Base-by-base conservation (phyloP, 2,888 invertebrate genomes). In the Limnephilus lunatus region DNA sequence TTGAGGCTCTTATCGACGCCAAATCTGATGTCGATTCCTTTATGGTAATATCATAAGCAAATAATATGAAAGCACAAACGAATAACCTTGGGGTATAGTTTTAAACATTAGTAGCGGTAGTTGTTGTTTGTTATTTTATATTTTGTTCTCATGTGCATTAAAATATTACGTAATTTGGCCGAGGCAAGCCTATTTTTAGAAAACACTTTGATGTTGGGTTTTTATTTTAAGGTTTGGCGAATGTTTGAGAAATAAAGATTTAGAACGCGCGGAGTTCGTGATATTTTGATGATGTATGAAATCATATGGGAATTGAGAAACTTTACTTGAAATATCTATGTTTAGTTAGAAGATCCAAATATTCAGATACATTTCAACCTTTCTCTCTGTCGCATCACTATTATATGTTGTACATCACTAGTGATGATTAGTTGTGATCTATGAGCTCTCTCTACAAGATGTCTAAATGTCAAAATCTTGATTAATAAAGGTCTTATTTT, bases 61-160 rank as follows among this genome's bases (percentile, higher is more conserved):
- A 86, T 86, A 44, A 86, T 86, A 86, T 86, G 86, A 86, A 25
- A 30, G 83, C 83, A 83, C n/a, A 44, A 86, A 44, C 30, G 44
- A n/a, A 86, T n/a, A 44, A 44, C 86, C 86, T 86, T 86, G 86
- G 44, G 83, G 68, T 68, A 68, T 68, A n/a, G 25, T 9, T 68
- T 68, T 68, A 68, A 68, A 68, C 68, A 68, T 68, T 68, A 68
- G n/a, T 7, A n/a, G 0, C 25, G 53, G 53, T 53, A 68, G 68
- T 68, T 25, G 68, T 68, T 68, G n/a, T n/a, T n/a, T 68, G 68
- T 68, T 68, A 68, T 68, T n/a, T 68, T 68, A 9, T 25, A 25
- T 25, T 25, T n/a, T n/a, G 25, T 25, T 68, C 25, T 25, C 68
- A 68, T 68, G 25, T 68, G 68, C 25, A 68, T 68, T 68, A 25